These are phyloP conservation scores for Patella depressa DNA, from an alignment of 2,888 invertebrate species.

Conservation along the genomic window DNA sequence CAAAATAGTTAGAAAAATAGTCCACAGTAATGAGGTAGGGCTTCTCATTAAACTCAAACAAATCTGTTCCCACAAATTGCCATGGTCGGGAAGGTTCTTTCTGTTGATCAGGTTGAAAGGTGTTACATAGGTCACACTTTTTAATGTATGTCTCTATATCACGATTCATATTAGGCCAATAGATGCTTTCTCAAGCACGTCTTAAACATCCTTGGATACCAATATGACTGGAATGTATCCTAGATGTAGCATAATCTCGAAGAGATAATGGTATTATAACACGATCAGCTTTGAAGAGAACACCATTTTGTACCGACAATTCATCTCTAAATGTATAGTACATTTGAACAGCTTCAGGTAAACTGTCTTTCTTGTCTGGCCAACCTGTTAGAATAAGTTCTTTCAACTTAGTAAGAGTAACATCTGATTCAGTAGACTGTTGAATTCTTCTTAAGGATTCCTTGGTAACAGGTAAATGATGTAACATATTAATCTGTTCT, in stretches of 20 bases:
- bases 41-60: conserved; percentile 19
- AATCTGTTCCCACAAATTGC: conserved; percentile 28
- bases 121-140: conserved; percentile 7
- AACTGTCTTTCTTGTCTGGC: conserved; percentile 26
- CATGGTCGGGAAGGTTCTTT: conserved; percentile 32
- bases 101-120: conserved; percentile 20
- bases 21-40: conserved; percentile 27
- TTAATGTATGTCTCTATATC: not conserved
- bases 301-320: conserved; percentile 31
- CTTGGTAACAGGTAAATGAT: too few species aligned
- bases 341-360: conserved; percentile 22
- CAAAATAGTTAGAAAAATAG: conserved; percentile 25
- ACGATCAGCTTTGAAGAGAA: conserved; percentile 34
- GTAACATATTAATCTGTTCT: too few species aligned
- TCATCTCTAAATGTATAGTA: conserved; percentile 39
- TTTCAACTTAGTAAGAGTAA: too few species aligned
- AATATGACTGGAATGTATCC: conserved; percentile 20
- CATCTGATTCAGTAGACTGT: too few species aligned
- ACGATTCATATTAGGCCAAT: not conserved
- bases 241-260: conserved; percentile 8
- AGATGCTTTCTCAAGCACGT: not conserved
- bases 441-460: too few species aligned
- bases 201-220: not conserved
- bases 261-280: conserved; percentile 19
- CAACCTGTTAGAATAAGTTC: conserved; percentile 31